Evolutionary conservation across 2,797 vertebrate species (phyloP).

Genomic region (Trichosurus vulpecula): DNA sequence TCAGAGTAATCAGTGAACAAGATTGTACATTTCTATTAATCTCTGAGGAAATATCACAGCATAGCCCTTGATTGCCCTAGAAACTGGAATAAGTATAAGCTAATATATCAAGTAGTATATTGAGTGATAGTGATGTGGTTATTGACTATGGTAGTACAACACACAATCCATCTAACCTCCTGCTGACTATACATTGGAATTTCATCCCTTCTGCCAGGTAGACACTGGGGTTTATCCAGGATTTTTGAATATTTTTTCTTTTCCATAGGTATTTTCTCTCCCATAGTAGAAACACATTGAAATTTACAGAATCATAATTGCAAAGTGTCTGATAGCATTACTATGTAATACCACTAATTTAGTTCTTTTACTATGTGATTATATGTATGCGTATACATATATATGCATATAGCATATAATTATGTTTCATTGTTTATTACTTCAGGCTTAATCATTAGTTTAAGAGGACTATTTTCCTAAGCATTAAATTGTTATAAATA

Average conservation of each 20-base stretch:
- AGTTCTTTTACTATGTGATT: neutral
- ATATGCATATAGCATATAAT: neutral
- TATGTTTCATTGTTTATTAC: neutral
- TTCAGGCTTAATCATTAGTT: neutral
- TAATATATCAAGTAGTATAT: no score
- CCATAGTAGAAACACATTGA: neutral
- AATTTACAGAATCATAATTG: neutral
- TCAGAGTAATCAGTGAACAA: neutral
- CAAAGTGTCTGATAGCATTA: neutral
- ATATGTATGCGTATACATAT: neutral
- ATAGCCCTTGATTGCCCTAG: neutral
- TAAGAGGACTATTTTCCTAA: neutral
- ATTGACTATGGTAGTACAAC: neutral
- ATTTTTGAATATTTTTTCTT: neutral
- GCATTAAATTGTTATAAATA: neutral
- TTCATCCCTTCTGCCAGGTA: neutral
- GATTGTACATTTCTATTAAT: neutral
- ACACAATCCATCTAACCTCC: neutral
- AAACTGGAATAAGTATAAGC: neutral
- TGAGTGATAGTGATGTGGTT: neutral
- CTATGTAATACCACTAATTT: neutral
- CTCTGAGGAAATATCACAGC: neutral
- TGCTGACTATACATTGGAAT: neutral
- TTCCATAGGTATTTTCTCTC: neutral
- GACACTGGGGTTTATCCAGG: neutral